Evolutionary conservation across 2,888 invertebrate species (phyloP).

Genomic region (Herminia tarsipennalis): DNA sequence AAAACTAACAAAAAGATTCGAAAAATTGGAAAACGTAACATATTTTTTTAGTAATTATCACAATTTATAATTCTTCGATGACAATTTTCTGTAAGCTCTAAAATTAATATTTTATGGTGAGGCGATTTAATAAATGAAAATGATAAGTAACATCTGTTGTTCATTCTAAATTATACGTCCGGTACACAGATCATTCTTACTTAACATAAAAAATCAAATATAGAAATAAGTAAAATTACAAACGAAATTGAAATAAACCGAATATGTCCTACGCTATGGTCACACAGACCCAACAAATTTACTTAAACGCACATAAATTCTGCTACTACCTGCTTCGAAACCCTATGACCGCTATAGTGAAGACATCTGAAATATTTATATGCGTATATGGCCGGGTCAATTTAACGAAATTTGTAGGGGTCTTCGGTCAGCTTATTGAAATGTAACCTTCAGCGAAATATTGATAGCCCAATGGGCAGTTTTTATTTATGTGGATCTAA

Average conservation of each 20-base stretch:
- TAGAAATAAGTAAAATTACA: background rate
- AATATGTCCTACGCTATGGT: background rate
- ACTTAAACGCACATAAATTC: slow-evolving; percentile 5
- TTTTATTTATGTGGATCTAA: slow-evolving; percentile 3
- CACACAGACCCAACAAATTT: background rate
- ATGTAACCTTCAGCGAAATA: slow-evolving; percentile 31
- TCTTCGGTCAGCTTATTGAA: slow-evolving; percentile 36
- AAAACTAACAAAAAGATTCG: no score
- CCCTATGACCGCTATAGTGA: slow-evolving; percentile 9
- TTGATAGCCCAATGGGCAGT: slow-evolving; percentile 1
- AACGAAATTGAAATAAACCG: background rate
- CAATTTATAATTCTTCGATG: no score
- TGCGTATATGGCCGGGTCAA: slow-evolving; percentile 30
- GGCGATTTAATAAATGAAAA: no score
- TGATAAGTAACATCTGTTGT: no score
- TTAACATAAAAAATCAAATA: no score
- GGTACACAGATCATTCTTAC: no score
- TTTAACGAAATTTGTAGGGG: slow-evolving; percentile 28
- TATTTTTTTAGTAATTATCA: no score
- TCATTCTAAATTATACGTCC: no score
- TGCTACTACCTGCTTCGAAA: background rate
- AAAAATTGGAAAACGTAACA: no score
- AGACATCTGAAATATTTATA: slow-evolving; percentile 40
- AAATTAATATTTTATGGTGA: no score
- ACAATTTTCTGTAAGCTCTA: no score